Percentiles rank a stretch among this genome's conserved stretches.
These are phyloP conservation scores for Eulemur coronatus DNA, from an alignment of 2,797 vertebrate species.

Conservation along the genomic window DNA sequence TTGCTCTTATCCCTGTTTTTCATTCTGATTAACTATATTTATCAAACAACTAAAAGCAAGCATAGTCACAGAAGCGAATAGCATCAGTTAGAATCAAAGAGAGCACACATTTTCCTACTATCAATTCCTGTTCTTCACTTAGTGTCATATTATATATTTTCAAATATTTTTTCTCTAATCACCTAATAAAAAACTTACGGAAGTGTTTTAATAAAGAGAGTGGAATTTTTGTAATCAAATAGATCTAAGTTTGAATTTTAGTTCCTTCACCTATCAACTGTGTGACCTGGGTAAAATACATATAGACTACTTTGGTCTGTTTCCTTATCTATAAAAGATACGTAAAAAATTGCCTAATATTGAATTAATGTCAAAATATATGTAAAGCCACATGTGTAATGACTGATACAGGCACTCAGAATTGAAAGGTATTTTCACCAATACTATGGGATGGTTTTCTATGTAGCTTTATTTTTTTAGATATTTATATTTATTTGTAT, in stretches of 20 bases:
- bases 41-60: no score
- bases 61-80: no score
- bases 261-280: neutral
- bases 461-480: neutral
- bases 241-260: neutral
- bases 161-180: neutral
- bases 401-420: neutral
- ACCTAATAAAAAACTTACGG: neutral
- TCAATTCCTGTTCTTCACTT: neutral
- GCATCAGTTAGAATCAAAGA: no score
- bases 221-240: neutral
- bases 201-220: neutral
- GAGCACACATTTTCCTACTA: no score
- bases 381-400: neutral
- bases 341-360: neutral
- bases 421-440: neutral
- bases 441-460: neutral
- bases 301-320: neutral
- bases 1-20: no score
- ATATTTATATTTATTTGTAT: no score
- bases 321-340: neutral
- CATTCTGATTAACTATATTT: no score
- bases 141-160: neutral
- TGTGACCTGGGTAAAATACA: neutral
- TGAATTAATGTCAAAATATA: neutral